Base-by-base conservation (phyloP, 2,888 invertebrate genomes). In the Eledone cirrhosa region DNA sequence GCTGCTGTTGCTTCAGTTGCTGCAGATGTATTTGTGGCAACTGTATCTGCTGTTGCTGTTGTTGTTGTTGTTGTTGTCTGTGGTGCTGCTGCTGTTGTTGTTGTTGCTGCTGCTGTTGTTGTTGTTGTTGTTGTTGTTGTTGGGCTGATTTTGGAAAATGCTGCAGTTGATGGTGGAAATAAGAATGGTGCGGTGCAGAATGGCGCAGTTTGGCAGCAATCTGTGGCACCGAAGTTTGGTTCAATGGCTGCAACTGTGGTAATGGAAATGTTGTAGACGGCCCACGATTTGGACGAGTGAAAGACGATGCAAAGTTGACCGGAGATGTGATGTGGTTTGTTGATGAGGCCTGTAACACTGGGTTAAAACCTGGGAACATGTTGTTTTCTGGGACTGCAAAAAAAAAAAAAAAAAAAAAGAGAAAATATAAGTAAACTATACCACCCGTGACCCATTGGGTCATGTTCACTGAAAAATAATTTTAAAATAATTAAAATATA, bases 361-460 rank as follows among this genome's bases (percentile, higher is more conserved):
- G 72, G 33, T 72, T 41, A 31, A 72, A 72, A 14, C 29, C 22
- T 14, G 72, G 41, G n/a, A 72, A 72, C 41, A 41, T 72, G 41
- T 72, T 72, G 41, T 72, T 72, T 31, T 72, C 72, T 72, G 29
- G 72, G 31, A 72, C 72, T 72, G 31, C n/a, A 72, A 72, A 41
- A n/a, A 72, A 41, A 72, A 72, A 72, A 13, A 13, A 11, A 41
- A 72, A 22, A 14, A 14, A 31, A n/a, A 72, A 72, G 11, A 2
- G 41, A 41, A 41, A 8, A 41, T 41, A 41, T n/a, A 41, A 41
- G 11, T 41, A 41, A 41, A 41, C 11, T 41, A 1, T n/a, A n/a
- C n/a, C n/a, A n/a, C n/a, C n/a, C n/a, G n/a, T n/a, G n/a, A n/a
- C n/a, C n/a, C n/a, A n/a, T n/a, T n/a, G n/a, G n/a, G n/a, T n/a